Evolutionary conservation across 2,888 invertebrate genomes (phyloP), one percentile per base, ranked within the genome.

Genomic region (Brachypalpus laphriformis): DNA sequence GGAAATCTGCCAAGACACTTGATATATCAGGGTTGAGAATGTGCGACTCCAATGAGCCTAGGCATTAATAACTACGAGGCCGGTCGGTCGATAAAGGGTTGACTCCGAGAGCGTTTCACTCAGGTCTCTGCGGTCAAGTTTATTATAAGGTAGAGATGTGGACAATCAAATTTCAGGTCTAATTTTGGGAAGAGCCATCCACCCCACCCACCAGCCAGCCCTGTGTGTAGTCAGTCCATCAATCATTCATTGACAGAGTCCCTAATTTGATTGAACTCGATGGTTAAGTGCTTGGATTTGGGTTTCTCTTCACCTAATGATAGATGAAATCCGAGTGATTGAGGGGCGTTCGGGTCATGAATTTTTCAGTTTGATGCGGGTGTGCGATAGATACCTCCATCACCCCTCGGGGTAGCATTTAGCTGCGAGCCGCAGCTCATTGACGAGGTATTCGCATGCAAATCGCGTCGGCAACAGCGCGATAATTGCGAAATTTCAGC

Each of bases 401-500:
- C 49, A 1, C 25, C 25, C 28, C 51, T 11, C 47, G 42, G 25
- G 45, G n/a, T n/a, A n/a, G 40, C 65, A 56, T 66, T 65, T 82
- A 72, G 63, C 72, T 56, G n/a, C 8, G 16, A 31, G 75, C 37
- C n/a, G n/a, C n/a, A n/a, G n/a, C 14, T 25, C n/a, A 20, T 66
- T 76, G 76, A 71, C 57, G 81, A 76, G 59, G 47, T 34, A 81
- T 76, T 85, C 51, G 31, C 85, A 85, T 85, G 85, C 85, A 81
- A 81, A 81, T 83, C 71, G 63, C 71, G 11, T 49, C 9, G 66
- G 51, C 56, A 72, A 51, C 71, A 74, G 68, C 57, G 59, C 85
- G 85, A 85, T 85, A 85, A 85, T 85, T 85, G 81, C 76, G 45
- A 81, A 76, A 66, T 76, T 81, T 85, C 81, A 85, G 85, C 81